phyloP scores from a whole-genome alignment of 2,113 vertebrate genomes.

The Pachypanchax playfairii region DNA sequence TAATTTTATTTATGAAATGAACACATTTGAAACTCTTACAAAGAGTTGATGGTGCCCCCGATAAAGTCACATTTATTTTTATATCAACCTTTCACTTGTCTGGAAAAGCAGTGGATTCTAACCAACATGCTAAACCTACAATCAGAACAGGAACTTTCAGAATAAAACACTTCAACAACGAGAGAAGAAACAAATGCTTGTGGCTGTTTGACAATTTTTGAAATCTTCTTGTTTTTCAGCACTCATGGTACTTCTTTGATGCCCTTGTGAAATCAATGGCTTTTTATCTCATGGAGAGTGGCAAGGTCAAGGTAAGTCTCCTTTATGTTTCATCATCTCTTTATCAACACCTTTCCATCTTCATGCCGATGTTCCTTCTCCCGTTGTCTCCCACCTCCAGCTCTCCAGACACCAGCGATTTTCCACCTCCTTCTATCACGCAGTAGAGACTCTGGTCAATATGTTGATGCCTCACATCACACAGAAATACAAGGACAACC shows the following conservation, averaged over 20 bases:
- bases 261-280: constrained; percentile 96
- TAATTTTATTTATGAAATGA: no score
- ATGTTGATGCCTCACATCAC: constrained; percentile 98
- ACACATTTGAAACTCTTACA: no score
- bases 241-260: constrained; percentile 99
- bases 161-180: no score
- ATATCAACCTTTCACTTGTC: no score
- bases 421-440: constrained; percentile 89
- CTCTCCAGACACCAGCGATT: constrained; percentile 93
- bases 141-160: no score
- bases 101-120: no score
- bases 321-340: background rate
- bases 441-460: constrained; percentile 92
- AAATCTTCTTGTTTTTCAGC: constrained; percentile 78
- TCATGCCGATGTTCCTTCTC: background rate
- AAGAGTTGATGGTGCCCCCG: no score
- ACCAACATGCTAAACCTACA: no score
- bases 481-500: constrained; percentile 96
- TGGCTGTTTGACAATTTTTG: no score
- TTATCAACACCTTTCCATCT: no score
- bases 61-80: no score
- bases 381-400: constrained; percentile 62
- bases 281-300: constrained; percentile 90
- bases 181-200: no score
- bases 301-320: constrained; percentile 87